Percentiles rank a stretch among this genome's conserved stretches.
phyloP scores from a whole-genome alignment of 2,797 vertebrate species.

The Tragelaphus oryx region DNA sequence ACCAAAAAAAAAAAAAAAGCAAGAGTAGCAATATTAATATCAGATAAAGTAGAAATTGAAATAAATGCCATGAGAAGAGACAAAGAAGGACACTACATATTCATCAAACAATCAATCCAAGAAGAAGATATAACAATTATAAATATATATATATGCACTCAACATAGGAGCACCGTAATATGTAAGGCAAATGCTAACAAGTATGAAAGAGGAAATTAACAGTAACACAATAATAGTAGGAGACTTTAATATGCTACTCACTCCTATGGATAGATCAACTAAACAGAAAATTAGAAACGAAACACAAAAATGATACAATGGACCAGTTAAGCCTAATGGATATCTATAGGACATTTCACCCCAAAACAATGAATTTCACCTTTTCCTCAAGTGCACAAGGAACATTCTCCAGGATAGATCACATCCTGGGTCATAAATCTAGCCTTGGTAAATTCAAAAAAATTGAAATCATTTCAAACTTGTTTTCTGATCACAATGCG shows the following conservation, averaged over 20 bases:
- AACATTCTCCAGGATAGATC: not conserved
- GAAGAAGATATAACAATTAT: not conserved
- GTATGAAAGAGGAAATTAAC: not conserved
- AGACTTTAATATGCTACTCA: not conserved
- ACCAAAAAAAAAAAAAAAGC: not conserved
- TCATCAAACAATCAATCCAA: not conserved
- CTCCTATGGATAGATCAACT: not conserved
- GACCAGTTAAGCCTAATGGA: not conserved
- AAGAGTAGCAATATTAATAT: not conserved
- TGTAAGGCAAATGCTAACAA: not conserved
- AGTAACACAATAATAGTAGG: not conserved
- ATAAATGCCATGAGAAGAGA: not conserved
- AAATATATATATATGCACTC: not conserved
- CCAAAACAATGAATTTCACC: not conserved
- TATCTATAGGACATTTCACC: not conserved
- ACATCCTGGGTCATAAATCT: not conserved
- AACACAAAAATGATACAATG: not conserved
- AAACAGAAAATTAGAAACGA: not conserved
- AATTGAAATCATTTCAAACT: not conserved
- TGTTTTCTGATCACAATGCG: not conserved
- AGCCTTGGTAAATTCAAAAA: not conserved
- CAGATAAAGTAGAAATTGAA: not conserved
- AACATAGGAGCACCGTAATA: not conserved
- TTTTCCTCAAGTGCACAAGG: not conserved
- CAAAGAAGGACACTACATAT: not conserved